phyloP scores from a whole-genome alignment of 2,113 vertebrate genomes.

The Caloenas nicobarica region DNA sequence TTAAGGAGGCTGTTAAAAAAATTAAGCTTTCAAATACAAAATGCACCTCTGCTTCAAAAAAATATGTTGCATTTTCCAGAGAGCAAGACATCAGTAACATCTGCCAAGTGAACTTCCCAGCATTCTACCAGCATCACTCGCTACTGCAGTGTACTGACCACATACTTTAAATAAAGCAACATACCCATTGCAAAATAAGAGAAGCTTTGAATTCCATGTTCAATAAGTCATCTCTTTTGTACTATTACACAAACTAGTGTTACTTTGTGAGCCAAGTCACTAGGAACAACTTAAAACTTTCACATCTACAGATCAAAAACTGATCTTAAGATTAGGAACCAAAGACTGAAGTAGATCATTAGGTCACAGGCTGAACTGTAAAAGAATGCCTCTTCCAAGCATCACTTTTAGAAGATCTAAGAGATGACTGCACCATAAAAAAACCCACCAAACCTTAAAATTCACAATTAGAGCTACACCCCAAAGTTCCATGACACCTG shows the following conservation, averaged over 20 bases:
- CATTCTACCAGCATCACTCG: neutral
- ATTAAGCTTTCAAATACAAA: neutral
- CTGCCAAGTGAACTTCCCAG: neutral
- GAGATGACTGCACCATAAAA: neutral
- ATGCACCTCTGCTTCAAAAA: neutral
- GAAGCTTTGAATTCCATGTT: neutral
- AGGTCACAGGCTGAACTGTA: neutral
- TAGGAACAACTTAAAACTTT: neutral
- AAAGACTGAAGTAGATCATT: conserved; percentile 4
- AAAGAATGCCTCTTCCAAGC: neutral
- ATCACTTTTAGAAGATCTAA: neutral
- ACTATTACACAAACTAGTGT: neutral
- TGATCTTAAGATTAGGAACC: neutral
- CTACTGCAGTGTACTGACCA: neutral
- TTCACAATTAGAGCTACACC: neutral
- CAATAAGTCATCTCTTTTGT: neutral
- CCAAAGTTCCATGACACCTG: neutral
- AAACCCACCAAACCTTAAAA: too few species aligned
- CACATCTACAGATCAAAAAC: neutral
- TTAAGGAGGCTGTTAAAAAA: neutral
- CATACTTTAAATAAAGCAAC: neutral
- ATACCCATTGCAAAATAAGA: neutral
- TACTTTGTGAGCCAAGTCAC: neutral
- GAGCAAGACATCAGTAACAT: neutral
- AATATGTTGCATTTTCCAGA: neutral